Evolutionary conservation across 30 jellyfish, hydroid and myxozoan species (phyloP).

Genomic region (Aurelia sp.): DNA sequence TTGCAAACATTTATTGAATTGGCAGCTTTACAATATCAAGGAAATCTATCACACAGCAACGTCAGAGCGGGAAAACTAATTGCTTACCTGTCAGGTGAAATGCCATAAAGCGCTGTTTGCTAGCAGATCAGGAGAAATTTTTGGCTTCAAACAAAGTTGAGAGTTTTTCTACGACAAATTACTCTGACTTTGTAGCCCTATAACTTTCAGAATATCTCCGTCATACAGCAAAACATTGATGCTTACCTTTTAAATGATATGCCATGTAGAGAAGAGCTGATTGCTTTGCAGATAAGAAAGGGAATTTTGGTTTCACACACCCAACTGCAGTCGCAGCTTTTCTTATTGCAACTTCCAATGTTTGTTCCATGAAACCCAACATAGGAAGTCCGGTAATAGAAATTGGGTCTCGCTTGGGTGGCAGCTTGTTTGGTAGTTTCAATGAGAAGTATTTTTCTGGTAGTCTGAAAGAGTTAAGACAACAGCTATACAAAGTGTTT

Average conservation of each 20-base stretch:
- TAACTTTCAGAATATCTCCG: too few species aligned
- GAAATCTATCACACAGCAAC: too few species aligned
- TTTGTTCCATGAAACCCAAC: conserved; percentile 97
- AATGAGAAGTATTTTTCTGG: conserved; percentile 80
- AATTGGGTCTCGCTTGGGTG: conserved; percentile 88
- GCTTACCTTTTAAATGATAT: conserved; percentile 90
- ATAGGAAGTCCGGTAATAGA: conserved; percentile 81
- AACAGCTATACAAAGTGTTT: not conserved
- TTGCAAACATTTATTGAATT: too few species aligned
- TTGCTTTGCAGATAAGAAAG: conserved; percentile 84
- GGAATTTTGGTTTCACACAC: conserved; percentile 88
- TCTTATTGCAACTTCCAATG: conserved; percentile 71
- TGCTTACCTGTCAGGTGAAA: too few species aligned
- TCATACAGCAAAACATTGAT: too few species aligned
- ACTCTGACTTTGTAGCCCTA: too few species aligned
- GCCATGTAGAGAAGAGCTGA: conserved; percentile 92
- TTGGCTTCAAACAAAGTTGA: too few species aligned
- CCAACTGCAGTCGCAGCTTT: conserved; percentile 95
- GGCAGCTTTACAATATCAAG: too few species aligned
- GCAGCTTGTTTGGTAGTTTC: conserved; percentile 83
- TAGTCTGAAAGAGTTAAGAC: conserved; percentile 31
- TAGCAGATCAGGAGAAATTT: too few species aligned
- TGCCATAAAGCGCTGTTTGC: too few species aligned
- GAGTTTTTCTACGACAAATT: too few species aligned
- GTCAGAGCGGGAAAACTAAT: too few species aligned